Evolutionary conservation across 2,797 vertebrate genomes (phyloP), one percentile per base, ranked within the genome.

Genomic region (Rhinella marina): DNA sequence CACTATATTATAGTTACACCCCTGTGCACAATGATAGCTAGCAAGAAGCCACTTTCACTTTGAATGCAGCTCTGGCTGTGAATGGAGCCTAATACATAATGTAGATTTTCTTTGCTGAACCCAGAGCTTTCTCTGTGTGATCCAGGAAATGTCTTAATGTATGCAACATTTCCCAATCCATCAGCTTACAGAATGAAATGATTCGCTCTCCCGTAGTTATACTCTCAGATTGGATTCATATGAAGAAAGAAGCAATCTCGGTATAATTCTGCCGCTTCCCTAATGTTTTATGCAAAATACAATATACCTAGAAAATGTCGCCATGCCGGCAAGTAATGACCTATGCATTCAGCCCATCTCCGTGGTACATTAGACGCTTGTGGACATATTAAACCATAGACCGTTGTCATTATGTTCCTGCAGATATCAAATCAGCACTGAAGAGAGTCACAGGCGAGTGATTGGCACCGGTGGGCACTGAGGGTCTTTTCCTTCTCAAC

Each of bases 201-300:
- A 64, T 62, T 64, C 16, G 79, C 14, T 50, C 14, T 50, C 29
- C 41, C 41, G 7, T 50, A 52, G 21, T 19, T 66, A 25, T 25
- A 29, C 27, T 82, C 48, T 19, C 64, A 52, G 81, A 68, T 66
- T 62, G 64, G 81, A 59, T 82, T 82, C 81, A 48, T 8, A 52
- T 62, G 17, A 62, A 48, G 48, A 82, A 54, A 64, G 62, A 50
- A 13, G 23, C 81, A 66, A 48, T 82, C 29, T 52, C 62, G 50
- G 32, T 27, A 66, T 10, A 48, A 50, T 64, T 50, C 48, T 66
- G 62, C 57, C 16, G 41, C 1, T 13, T 41, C 32, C 48, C 41
- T 25, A 61, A 61, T 50, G 48, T 82, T 61, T 64, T 50, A 82
- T 82, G 80, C 80, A 82, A 66, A 82, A 64, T 82, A 64, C 23